Evolutionary conservation across 2,888 invertebrate species (phyloP), one percentile per base, ranked within the genome.

Genomic region (Parnassius apollo): DNA sequence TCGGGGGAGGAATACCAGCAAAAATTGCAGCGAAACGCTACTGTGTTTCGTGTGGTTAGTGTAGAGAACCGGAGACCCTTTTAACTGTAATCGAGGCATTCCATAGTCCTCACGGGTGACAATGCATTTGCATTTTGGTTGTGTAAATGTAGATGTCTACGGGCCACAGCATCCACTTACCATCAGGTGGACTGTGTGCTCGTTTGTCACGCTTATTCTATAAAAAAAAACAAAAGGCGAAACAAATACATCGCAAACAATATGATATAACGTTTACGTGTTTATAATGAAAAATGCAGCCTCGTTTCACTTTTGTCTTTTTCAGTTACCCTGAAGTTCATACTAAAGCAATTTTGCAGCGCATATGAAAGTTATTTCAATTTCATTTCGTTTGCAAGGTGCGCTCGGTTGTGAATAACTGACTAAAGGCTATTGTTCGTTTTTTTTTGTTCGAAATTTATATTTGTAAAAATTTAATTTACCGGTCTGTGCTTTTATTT

Each of bases 291-390:
- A 25, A 57, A 46, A 46, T 11, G 12, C 13, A 22, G 53, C 53
- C 1, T 18, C 46, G 42, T 42, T 57, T 57, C n/a, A 48, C 56
- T 42, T 50, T 50, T 50, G 22, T 11, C 45, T 45, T 51, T 52
- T 51, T n/a, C 50, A 51, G 42, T 45, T 25, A n/a, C 51, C 44
- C 45, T 51, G 25, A 9, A 18, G 13, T 44, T 44, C 50, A 22
- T 18, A 8, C n/a, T 35, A 52, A 46, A 46, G 25, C 35, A 12
- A 35, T 48, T 46, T 57, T n/a, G 10, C 2, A 13, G 49, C 42
- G 22, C 11, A 42, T n/a, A 58, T 12, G 22, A 51, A 45, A 58
- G 18, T 12, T 12, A 50, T 58, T 51, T 42, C 51, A 22, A 44
- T 58, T 45, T 56, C 45, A 45, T 45, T 56, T 46, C 11, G 45